Conservation (phyloP, 2,797 vertebrate genomes). For the Falco novaeseelandiae region DNA sequence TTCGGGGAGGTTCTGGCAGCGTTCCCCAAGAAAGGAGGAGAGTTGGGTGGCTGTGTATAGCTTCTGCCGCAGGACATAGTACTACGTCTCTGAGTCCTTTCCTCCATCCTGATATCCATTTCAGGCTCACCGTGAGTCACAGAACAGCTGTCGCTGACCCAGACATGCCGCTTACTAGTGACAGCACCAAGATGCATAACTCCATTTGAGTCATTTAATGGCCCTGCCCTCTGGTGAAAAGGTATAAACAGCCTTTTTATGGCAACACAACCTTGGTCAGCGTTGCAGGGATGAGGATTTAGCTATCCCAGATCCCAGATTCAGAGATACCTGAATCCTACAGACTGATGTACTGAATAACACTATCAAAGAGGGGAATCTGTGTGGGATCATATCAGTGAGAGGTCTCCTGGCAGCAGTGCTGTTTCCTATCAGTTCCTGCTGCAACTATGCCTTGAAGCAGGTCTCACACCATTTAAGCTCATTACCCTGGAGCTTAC, state of each 20-base stretch:
- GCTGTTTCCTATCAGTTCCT: not conserved
- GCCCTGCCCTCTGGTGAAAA: not conserved
- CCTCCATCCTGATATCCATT: not conserved
- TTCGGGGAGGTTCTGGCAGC: not conserved
- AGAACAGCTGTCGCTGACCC: not conserved
- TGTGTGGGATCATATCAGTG: not conserved
- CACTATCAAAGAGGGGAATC: not conserved
- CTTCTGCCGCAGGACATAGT: not conserved
- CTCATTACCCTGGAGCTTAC: slow-evolving; percentile 2
- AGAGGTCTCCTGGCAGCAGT: slow-evolving; percentile 1
- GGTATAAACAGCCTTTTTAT: not conserved
- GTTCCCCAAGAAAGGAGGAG: not conserved
- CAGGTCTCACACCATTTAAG: slow-evolving; percentile 12
- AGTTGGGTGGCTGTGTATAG: not conserved
- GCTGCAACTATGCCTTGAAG: not conserved
- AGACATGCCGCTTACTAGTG: not conserved
- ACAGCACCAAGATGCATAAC: not conserved
- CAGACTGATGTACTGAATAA: not conserved
- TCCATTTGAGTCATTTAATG: not conserved
- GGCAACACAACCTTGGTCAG: not conserved
- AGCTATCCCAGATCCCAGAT: not conserved
- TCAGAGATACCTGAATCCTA: not conserved
- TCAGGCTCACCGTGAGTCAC: not conserved
- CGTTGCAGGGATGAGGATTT: not conserved
- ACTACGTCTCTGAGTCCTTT: not conserved